phyloP scores from a whole-genome alignment of 2,888 invertebrate species.

The Pyrochroa serraticornis region DNA sequence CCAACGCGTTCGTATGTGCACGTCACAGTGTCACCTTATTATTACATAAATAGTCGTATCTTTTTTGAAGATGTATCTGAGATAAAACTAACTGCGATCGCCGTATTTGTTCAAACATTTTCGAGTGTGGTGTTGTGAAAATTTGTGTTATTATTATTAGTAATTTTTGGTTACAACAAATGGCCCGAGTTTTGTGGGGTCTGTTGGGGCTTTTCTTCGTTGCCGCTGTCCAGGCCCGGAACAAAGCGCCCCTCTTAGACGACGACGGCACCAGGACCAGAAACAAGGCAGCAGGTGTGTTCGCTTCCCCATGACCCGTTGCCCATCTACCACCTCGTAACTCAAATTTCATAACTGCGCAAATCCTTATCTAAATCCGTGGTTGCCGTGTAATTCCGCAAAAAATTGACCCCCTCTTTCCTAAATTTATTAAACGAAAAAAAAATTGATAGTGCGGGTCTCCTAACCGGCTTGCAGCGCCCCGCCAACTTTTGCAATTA shows the following conservation, averaged over 20 bases:
- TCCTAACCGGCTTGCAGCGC: not conserved
- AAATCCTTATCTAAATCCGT: too few relatives aligned
- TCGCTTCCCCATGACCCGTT: not conserved
- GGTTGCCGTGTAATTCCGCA: not conserved
- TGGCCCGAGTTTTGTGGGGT: slow-evolving; percentile 26
- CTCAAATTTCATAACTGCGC: too few relatives aligned
- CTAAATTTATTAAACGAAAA: not conserved
- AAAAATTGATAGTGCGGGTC: not conserved
- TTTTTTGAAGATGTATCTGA: slow-evolving; percentile 36
- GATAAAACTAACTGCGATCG: slow-evolving; percentile 27
- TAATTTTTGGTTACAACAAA: slow-evolving; percentile 11
- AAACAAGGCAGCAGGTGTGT: slow-evolving; percentile 53
- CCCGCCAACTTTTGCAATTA: slow-evolving; percentile 16
- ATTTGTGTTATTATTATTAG: slow-evolving; percentile 17
- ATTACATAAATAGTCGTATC: slow-evolving; percentile 37
- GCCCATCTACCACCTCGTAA: not conserved
- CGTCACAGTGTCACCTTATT: slow-evolving; percentile 31
- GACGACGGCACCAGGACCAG: slow-evolving; percentile 48
- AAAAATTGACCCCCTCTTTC: not conserved
- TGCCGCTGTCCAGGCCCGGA: slow-evolving; percentile 38
- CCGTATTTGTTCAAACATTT: slow-evolving; percentile 20
- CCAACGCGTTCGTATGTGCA: slow-evolving; percentile 36
- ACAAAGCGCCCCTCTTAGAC: slow-evolving; percentile 50
- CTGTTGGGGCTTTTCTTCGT: slow-evolving; percentile 29
- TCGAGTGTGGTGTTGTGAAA: slow-evolving; percentile 32